Conservation (phyloP, 2,888 invertebrate genomes). For the Gymnoscelis rufifasciata region DNA sequence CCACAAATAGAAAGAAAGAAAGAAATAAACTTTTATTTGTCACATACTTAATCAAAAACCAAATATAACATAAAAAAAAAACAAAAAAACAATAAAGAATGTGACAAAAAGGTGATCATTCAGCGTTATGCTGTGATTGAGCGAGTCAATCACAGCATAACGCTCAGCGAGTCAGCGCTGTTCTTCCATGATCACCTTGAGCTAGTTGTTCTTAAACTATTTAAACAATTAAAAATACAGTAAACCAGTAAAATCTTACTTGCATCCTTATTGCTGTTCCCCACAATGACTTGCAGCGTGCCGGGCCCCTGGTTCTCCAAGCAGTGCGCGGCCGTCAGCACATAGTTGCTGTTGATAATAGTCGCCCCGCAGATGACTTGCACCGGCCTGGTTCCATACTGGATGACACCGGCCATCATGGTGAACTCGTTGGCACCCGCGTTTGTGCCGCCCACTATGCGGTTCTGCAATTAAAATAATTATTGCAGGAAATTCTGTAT, state of each 20-base stretch:
- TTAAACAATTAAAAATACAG: neutral
- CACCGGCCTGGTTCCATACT: conserved; percentile 35
- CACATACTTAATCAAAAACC: too few species aligned
- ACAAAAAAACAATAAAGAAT: too few species aligned
- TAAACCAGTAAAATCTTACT: neutral
- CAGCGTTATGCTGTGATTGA: too few species aligned
- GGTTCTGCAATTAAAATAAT: too few species aligned
- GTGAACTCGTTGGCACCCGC: conserved; percentile 58
- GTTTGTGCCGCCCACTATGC: conserved; percentile 62
- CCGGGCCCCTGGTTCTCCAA: conserved; percentile 16
- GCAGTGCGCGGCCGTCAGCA: conserved; percentile 80
- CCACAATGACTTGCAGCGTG: neutral
- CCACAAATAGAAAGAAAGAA: too few species aligned
- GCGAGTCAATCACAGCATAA: neutral
- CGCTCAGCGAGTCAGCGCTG: too few species aligned
- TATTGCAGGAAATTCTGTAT: too few species aligned
- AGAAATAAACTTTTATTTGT: too few species aligned
- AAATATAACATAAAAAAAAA: too few species aligned
- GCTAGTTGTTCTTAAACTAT: too few species aligned
- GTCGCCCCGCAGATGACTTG: conserved; percentile 73
- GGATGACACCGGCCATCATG: conserved; percentile 53
- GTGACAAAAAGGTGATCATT: too few species aligned
- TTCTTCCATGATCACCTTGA: too few species aligned
- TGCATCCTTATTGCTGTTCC: neutral
- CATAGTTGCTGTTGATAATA: conserved; percentile 64